Conservation (phyloP, 2,113 vertebrate species). For the Crotalus horridus region DNA sequence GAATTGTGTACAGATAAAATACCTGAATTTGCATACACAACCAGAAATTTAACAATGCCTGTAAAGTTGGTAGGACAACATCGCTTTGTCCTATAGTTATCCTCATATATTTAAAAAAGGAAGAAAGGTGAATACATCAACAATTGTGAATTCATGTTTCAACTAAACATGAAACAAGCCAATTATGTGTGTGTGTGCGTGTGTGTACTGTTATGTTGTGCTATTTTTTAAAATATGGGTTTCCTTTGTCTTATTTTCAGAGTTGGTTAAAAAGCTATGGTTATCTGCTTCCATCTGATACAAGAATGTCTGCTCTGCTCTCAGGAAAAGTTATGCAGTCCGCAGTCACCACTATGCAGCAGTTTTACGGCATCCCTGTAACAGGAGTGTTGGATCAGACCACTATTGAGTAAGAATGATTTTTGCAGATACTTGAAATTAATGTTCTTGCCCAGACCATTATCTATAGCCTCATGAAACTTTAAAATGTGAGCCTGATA, state of each 20-base stretch:
- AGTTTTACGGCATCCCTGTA: slow-evolving; percentile 88
- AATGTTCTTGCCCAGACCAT: not conserved
- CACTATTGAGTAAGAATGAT: slow-evolving; percentile 83
- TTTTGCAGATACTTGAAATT: not conserved
- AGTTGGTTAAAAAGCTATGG: slow-evolving; percentile 90
- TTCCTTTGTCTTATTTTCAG: slow-evolving; percentile 65
- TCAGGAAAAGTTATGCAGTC: slow-evolving; percentile 88
- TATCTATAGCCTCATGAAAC: not conserved
- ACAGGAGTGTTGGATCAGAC: slow-evolving; percentile 86
- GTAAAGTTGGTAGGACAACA: not conserved
- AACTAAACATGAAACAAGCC: not conserved
- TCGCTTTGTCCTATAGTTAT: not conserved
- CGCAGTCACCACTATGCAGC: slow-evolving; percentile 89
- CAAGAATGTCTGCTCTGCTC: slow-evolving; percentile 79
- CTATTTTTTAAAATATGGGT: slow-evolving; percentile 18
- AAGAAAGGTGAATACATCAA: not conserved
- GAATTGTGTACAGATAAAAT: slow-evolving; percentile 4
- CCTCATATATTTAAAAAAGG: not conserved
- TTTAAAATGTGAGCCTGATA: not conserved
- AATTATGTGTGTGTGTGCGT: not conserved
- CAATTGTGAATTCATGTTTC: not conserved
- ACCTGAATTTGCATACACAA: not conserved
- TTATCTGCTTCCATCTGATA: slow-evolving; percentile 84
- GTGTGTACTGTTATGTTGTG: not conserved
- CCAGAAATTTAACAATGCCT: not conserved